These are phyloP conservation scores for Pteria penguin DNA, from an alignment of 2,888 invertebrate species.

Conservation along the genomic window DNA sequence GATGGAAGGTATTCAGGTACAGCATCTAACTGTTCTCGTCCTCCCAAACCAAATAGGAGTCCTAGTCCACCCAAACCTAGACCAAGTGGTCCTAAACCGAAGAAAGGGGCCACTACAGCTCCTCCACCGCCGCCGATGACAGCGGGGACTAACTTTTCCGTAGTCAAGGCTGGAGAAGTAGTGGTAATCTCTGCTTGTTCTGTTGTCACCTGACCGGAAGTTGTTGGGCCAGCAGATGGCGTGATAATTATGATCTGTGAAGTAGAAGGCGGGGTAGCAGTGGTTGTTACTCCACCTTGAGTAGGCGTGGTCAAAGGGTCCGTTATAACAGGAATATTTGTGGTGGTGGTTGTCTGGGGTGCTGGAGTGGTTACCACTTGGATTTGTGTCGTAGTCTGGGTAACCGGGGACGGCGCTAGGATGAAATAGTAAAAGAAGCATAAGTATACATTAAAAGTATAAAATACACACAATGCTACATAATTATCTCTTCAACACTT, in stretches of 20 bases:
- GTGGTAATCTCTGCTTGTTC: neutral
- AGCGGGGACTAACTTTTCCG: neutral
- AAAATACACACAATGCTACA: no score
- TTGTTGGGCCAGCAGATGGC: neutral
- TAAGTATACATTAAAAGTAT: no score
- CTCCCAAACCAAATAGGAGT: conserved; percentile 2
- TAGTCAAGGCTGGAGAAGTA: neutral
- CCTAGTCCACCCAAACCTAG: conserved; percentile 9
- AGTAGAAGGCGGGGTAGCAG: neutral
- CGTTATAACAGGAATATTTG: neutral
- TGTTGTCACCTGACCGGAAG: neutral
- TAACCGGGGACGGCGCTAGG: neutral
- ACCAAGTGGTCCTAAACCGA: neutral
- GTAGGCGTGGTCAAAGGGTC: conserved; percentile 14
- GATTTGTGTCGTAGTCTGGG: neutral
- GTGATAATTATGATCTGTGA: conserved; percentile 5
- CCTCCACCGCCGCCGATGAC: neutral
- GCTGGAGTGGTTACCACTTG: conserved; percentile 1
- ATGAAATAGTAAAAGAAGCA: neutral
- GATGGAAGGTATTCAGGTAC: neutral
- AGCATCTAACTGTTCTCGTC: neutral
- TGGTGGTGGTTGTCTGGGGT: neutral
- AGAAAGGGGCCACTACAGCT: neutral
- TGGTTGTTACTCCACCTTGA: neutral
- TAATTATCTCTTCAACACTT: no score